Conservation (phyloP, 1,140 invertebrate species). For the Drosophila sucinea region DNA sequence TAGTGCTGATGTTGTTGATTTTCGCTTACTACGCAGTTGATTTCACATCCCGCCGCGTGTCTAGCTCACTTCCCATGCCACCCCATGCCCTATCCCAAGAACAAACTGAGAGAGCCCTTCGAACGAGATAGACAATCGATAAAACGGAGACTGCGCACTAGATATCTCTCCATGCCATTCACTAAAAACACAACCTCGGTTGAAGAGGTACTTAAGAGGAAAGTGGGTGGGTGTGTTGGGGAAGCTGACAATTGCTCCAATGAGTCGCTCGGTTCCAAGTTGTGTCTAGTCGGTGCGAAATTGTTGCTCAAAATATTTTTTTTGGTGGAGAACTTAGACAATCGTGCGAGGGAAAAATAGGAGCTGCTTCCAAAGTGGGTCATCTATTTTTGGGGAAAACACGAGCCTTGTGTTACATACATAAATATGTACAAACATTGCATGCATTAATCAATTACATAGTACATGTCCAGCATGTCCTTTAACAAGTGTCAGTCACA, state of each 20-base stretch:
- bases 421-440: constrained; percentile 3
- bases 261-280: constrained; percentile 27
- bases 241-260: constrained; percentile 30
- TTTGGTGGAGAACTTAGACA: neutral
- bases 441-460: constrained; percentile 4
- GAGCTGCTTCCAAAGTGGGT: constrained; percentile 53
- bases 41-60: constrained; percentile 57
- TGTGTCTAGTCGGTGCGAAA: constrained; percentile 45
- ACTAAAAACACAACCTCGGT: constrained; percentile 50
- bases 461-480: neutral
- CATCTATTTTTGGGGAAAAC: constrained; percentile 65
- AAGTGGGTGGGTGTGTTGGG: constrained; percentile 7
- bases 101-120: constrained; percentile 43
- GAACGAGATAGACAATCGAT: constrained; percentile 54
- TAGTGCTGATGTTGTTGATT: constrained; percentile 54
- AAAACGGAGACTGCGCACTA: constrained; percentile 56
- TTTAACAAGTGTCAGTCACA: neutral
- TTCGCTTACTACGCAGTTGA: constrained; percentile 78
- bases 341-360: constrained; percentile 10
- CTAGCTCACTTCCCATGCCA: constrained; percentile 11
- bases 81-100: constrained; percentile 74
- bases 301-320: constrained; percentile 39
- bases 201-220: neutral
- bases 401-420: constrained; percentile 32
- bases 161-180: constrained; percentile 57